Evolutionary conservation across 2,113 vertebrate genomes (phyloP), one percentile per base, ranked within the genome.

Genomic region (Hypocryptadius cinnamomeus): DNA sequence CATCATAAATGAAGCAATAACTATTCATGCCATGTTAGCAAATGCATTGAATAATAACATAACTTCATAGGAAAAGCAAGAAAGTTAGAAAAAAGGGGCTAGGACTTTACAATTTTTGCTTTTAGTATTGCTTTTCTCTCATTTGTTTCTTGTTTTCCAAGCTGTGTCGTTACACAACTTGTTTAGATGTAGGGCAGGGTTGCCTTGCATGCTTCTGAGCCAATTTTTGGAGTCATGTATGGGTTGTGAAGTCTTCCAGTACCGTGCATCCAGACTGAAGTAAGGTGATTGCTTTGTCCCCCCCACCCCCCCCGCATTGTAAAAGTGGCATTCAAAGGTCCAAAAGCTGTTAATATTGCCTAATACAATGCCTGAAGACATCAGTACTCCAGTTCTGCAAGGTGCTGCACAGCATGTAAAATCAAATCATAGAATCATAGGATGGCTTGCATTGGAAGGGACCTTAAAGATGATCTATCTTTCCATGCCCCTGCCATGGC

Each of bases 121-220:
- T 73, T 44, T 22, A 33, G 15, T 22, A 23, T n/a, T 60, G 44
- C 18, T 81, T 64, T 73, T 64, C 10, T 70, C 72, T 72, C n/a
- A 23, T 10, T 78, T 70, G 17, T 85, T 84, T 84, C 31, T 86
- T 90, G 37, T 79, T 95, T 87, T 87, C n/a, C 35, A 71, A 47
- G 33, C 59, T 83, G 6, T 23, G 5, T 59, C 2, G 22, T 92
- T 89, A 85, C 13, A 59, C 53, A 63, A 3, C 65, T 63, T 95
- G 35, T 89, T 84, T 60, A 84, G 39, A 63, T 86, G 24, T 79
- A 69, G 70, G 24, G 65, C 85, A 70, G 40, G 27, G 6, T 59
- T 84, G 19, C 33, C 33, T 63, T 47, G 22, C 6, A 3, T 65
- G 14, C 53, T 87, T 59, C 33, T 73, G 59, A 59, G 31, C 19